A percentile compares a stretch with the other conserved stretches of the same genome.
Evolutionary conservation across 2,113 vertebrate species (phyloP).

Genomic region (Notechis scutatus): DNA sequence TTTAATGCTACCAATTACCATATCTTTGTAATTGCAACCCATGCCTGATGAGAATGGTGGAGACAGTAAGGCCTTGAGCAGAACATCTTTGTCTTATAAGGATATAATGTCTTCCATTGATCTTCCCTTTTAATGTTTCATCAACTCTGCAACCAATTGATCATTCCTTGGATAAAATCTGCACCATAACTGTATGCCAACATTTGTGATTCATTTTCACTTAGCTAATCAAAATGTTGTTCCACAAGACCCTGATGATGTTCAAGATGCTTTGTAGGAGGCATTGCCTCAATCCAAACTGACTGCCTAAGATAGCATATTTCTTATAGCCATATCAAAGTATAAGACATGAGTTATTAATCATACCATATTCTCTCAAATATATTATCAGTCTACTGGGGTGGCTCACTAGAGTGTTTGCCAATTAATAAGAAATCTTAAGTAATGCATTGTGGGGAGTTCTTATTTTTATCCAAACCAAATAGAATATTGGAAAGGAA

Average conservation of each 20-base stretch:
- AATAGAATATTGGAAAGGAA: not conserved
- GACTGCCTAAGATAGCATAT: constrained; percentile 49
- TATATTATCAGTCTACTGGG: constrained; percentile 10
- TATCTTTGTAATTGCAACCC: constrained; percentile 67
- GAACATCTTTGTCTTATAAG: constrained; percentile 54
- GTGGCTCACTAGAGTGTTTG: not conserved
- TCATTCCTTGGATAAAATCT: constrained; percentile 67
- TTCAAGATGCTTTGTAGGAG: constrained; percentile 59
- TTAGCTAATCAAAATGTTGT: constrained; percentile 72
- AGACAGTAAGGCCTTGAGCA: constrained; percentile 53
- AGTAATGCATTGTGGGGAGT: not conserved
- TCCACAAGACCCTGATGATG: constrained; percentile 62
- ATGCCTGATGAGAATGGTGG: constrained; percentile 56
- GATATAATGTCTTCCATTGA: constrained; percentile 55
- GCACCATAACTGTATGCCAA: constrained; percentile 59
- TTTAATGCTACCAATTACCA: constrained; percentile 67
- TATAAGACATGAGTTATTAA: constrained; percentile 40
- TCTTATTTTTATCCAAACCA: not conserved
- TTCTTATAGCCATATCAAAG: constrained; percentile 47
- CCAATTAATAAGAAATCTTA: constrained; percentile 1
- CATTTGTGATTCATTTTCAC: constrained; percentile 66
- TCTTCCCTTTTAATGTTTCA: constrained; percentile 63
- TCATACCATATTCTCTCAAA: constrained; percentile 2
- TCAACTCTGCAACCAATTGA: constrained; percentile 57
- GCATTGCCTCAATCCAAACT: constrained; percentile 53